Conservation (phyloP, 1,140 invertebrate genomes). For the Megalonaias nervosa region DNA sequence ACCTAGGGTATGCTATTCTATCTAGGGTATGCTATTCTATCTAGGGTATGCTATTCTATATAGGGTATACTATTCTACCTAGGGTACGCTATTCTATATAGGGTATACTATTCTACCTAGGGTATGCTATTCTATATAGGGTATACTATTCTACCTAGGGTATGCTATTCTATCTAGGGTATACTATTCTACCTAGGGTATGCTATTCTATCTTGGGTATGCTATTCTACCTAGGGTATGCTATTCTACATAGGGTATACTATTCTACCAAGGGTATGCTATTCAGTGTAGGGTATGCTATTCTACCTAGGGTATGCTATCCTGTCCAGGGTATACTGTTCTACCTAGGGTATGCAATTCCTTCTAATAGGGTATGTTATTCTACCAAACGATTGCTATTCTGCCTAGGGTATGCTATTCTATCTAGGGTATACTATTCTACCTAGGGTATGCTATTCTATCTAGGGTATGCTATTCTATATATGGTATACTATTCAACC, state of each 20-base stretch:
- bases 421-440: slow-evolving; percentile 53
- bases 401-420: slow-evolving; percentile 64
- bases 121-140: slow-evolving; percentile 53
- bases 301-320: slow-evolving; percentile 67
- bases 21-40: slow-evolving; percentile 61
- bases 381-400: no score
- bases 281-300: slow-evolving; percentile 34
- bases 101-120: slow-evolving; percentile 62
- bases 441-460: slow-evolving; percentile 62
- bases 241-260: slow-evolving; percentile 11
- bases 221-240: slow-evolving; percentile 70
- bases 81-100: slow-evolving; percentile 57
- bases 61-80: slow-evolving; percentile 60
- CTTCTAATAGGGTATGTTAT: no score
- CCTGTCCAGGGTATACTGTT: slow-evolving; percentile 46
- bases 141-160: slow-evolving; percentile 67
- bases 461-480: no score
- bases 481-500: slow-evolving; percentile 58
- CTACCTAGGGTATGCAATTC: slow-evolving; percentile 64
- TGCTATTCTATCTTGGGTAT: slow-evolving; percentile 11
- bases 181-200: slow-evolving; percentile 69
- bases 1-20: slow-evolving; percentile 55
- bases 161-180: slow-evolving; percentile 42
- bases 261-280: slow-evolving; percentile 70
- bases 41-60: no score